These are phyloP conservation scores for Corella eumyota DNA, from an alignment of 23 tunicate genomes.

Conservation along the genomic window DNA sequence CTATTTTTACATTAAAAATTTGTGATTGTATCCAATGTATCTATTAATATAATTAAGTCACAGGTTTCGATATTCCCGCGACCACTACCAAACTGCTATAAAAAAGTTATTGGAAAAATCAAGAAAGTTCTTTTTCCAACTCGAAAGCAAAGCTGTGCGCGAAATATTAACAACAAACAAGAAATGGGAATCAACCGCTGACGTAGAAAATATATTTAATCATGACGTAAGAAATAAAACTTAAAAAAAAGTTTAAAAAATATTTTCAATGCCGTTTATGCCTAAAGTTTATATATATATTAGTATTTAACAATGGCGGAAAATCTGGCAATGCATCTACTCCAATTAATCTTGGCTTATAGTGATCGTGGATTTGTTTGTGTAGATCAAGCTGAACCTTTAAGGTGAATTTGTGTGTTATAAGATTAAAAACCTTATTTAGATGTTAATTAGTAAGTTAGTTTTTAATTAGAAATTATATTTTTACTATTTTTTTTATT, in stretches of 20 bases:
- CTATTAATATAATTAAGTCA: not conserved
- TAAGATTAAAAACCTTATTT: not conserved
- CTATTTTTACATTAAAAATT: too few relatives aligned
- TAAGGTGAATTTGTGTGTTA: slow-evolving; percentile 14
- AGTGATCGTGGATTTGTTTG: slow-evolving; percentile 22
- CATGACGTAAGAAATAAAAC: slow-evolving; percentile 19
- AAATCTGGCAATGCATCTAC: slow-evolving; percentile 21
- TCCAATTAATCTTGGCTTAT: slow-evolving; percentile 31
- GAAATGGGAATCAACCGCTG: slow-evolving; percentile 7
- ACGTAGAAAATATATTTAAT: slow-evolving; percentile 15
- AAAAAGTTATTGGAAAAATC: slow-evolving; percentile 23
- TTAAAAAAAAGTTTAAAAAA: too few relatives aligned
- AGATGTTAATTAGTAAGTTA: too few relatives aligned
- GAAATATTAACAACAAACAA: slow-evolving; percentile 16
- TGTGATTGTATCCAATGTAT: too few relatives aligned
- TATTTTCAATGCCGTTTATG: too few relatives aligned
- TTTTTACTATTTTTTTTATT: not conserved
- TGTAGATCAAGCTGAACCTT: slow-evolving; percentile 27
- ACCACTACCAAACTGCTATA: slow-evolving; percentile 16
- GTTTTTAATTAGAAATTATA: not conserved
- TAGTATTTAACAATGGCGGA: slow-evolving; percentile 35
- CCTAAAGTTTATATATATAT: too few relatives aligned
- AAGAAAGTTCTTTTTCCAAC: slow-evolving; percentile 20
- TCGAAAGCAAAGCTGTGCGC: slow-evolving; percentile 31
- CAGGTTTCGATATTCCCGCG: slow-evolving; percentile 1